Evolutionary conservation across 2,888 invertebrate species (phyloP).

Genomic region (Himalopsyche japonica): DNA sequence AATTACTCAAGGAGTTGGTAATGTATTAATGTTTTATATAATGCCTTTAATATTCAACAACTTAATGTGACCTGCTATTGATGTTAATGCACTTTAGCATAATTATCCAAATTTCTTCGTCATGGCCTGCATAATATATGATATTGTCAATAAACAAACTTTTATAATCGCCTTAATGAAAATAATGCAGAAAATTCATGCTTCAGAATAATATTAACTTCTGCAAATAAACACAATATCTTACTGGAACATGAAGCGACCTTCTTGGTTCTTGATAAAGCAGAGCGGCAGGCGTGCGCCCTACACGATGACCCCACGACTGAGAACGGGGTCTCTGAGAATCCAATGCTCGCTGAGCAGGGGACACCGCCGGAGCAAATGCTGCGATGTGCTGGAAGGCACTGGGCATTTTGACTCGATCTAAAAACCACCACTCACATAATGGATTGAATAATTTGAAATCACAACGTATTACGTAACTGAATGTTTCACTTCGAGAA

Average conservation of each 20-base stretch:
- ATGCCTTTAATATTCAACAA: no score
- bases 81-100: no score
- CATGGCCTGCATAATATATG: no score
- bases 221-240: neutral
- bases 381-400: slow-evolving; percentile 38
- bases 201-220: neutral
- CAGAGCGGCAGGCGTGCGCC: neutral
- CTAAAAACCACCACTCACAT: neutral
- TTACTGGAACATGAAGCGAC: slow-evolving; percentile 35
- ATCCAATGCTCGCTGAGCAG: slow-evolving; percentile 33
- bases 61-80: no score
- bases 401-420: slow-evolving; percentile 29
- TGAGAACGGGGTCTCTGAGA: slow-evolving; percentile 34
- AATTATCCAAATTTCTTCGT: no score
- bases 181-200: no score
- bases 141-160: no score
- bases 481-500: neutral
- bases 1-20: no score
- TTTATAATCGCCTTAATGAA: no score
- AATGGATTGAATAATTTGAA: neutral
- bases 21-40: no score
- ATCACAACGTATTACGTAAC: neutral
- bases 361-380: slow-evolving; percentile 32
- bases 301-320: slow-evolving; percentile 25
- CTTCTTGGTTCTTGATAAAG: slow-evolving; percentile 7